Evolutionary conservation across 2,888 invertebrate species (phyloP), one percentile per base, ranked within the genome.

Genomic region (Macrophya alboannulata): DNA sequence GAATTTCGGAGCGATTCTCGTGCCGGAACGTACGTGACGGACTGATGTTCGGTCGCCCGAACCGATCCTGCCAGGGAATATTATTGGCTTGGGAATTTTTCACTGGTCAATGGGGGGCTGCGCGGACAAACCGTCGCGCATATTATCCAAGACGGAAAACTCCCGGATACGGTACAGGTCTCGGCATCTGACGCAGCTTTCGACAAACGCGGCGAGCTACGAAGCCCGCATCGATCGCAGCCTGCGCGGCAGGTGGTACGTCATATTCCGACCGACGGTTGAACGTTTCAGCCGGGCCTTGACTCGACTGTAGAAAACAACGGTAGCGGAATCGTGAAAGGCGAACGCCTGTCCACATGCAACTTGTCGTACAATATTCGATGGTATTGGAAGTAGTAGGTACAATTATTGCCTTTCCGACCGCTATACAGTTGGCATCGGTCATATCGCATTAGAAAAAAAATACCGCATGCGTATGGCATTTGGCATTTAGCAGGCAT

Each of bases 21-120:
- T 76, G 82, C 68, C 62, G 71, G 82, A 55, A 71, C 48, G 79
- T 77, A 81, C 81, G 48, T 68, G 85, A 82, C 48, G 51, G 77
- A 85, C 85, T 85, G 85, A 45, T 86, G 72, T 87, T 87, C 86
- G 85, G 87, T 90, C 86, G 86, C 88, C 88, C 90, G 90, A 88
- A 88, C 89, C 90, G 88, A 89, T 92, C 91, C 90, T 90, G 91
- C 90, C 91, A 90, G 90, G 90, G 90, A 91, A 91, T 90, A 91
- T 92, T 91, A 91, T 90, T 91, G 91, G 91, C 87, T 86, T 86
- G 83, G 84, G 74, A 85, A 65, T 86, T 87, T 51, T 65, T 82
- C 68, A 87, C 90, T 92, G 91, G 92, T 93, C 93, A 93, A 93
- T 93, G 91, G 89, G 89, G 83, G 89, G 91, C 87, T 92, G 92